Base-by-base conservation (phyloP, 2,797 vertebrate genomes). In the Semotilus atromaculatus region DNA sequence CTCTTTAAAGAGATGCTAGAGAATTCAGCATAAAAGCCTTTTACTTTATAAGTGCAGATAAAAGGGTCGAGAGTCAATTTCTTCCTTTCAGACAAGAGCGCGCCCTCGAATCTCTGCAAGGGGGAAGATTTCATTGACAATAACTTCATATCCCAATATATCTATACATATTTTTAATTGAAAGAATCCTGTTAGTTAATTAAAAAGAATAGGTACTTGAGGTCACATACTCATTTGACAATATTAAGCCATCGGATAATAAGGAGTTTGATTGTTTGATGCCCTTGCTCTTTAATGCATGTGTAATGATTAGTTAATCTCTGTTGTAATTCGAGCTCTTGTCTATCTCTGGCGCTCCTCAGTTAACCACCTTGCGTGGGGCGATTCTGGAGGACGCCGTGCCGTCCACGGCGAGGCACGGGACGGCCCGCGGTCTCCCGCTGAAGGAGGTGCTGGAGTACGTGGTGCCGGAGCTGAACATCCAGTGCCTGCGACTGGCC, bases 381-480 rank as follows among this genome's bases (percentile, higher is more conserved):
- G 97, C 97, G 16, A 97, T 99, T 91, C 93, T 99, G 86, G 98
- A 99, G 90, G 98, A 99, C n/a, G 97, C 98, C 4, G 95, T 99
- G 55, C 97, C 98, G 36, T 99, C 98, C 84, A 99, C 97, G 0
- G 97, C 97, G 0, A 94, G 97, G 81, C 98, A 99, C 0, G 98
- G 98, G 82, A 98, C 96, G 0, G 96, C 98, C 8, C 96, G 98
- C 0, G 98, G 98, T 5, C 95, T 99, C 43, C 98, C 98, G 0
- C 96, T 99, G 76, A 99, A 98, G 90, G 98, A 99, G 86, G 97
- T 99, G 2, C 94, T 99, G 13, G 98, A 99, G 80, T 99, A 98
- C 2, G 97, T 99, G 79, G 93, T 99, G 88, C 98, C 98, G 0
- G 98, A 99, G 90, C 94, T 99, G 72, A 97, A 96, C 85, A 97